These are phyloP conservation scores for Sitta europaea DNA, from an alignment of 2,113 vertebrate genomes.

Conservation along the genomic window DNA sequence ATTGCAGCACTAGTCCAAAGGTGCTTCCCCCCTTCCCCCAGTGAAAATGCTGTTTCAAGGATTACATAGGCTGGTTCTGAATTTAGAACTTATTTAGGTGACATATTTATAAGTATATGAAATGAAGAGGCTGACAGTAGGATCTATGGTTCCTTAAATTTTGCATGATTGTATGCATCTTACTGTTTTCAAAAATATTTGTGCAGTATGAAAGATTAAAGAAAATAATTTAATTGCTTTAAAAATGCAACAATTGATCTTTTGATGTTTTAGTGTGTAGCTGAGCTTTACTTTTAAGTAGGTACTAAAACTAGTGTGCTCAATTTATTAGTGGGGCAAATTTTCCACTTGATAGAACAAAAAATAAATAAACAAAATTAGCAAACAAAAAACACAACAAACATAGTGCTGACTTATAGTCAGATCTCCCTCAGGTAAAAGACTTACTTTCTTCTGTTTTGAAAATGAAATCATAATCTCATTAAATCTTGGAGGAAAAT, in stretches of 20 bases:
- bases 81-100: background rate
- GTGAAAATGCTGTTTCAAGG: background rate
- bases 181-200: background rate
- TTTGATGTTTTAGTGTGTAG: background rate
- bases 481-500: conserved; percentile 38
- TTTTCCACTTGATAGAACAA: conserved; percentile 11
- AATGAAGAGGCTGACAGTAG: background rate
- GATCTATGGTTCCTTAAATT: background rate
- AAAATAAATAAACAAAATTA: background rate
- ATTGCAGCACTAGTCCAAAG: background rate
- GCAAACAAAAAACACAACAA: background rate
- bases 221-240: background rate
- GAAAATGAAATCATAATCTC: conserved; percentile 56
- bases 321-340: conserved; percentile 21
- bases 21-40: background rate
- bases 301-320: background rate
- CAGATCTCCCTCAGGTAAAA: conserved; percentile 11
- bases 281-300: background rate
- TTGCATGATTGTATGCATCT: background rate
- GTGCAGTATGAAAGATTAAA: background rate
- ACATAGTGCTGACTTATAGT: background rate
- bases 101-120: background rate
- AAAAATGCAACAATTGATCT: background rate
- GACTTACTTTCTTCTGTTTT: conserved; percentile 57
- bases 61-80: background rate